Evolutionary conservation across 2,113 vertebrate species (phyloP), one percentile per base, ranked within the genome.

Genomic region (Odocoileus virginianus): DNA sequence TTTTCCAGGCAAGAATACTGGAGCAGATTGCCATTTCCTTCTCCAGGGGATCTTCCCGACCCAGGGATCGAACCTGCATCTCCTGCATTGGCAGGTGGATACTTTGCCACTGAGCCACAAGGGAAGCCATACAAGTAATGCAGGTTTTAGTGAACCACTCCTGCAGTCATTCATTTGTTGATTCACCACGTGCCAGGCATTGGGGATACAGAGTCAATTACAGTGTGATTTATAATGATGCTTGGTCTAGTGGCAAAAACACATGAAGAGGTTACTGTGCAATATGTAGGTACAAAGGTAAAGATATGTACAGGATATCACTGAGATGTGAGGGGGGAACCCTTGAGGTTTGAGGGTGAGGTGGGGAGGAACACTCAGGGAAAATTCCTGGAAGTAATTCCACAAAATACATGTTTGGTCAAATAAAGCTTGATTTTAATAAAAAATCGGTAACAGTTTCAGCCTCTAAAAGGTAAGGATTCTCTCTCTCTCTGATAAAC

Each of bases 291-390:
- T 47, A 13, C 30, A 28, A 64, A 43, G 76, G 25, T 28, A 25
- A 67, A 74, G 71, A 2, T 3, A 6, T 2, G 54, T 13, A 5
- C 0, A 28, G 64, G 40, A n/a, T 23, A 47, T 64, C n/a, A 28
- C 10, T 52, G 50, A 40, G 43, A 5, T 6, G 1, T 5, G n/a
- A 33, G 27, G 61, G 33, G 52, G 14, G 0, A 40, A 6, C 40
- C 4, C 5, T 83, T 4, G 3, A 11, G 4, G 3, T 2, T 23
- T 2, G 11, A 71, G 16, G 52, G 7, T 28, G 28, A 0, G 12
- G 5, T 33, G 10, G 47, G 21, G 9, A 40, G 12, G 27, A 58
- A 74, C 0, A 79, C 23, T n/a, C 25, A 78, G 36, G 76, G 43
- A 27, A 67, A 60, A 64, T 67, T 81, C 30, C 30, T 88, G 47